Evolutionary conservation across 2,113 vertebrate genomes (phyloP).

Genomic region (Nycticebus coucang): DNA sequence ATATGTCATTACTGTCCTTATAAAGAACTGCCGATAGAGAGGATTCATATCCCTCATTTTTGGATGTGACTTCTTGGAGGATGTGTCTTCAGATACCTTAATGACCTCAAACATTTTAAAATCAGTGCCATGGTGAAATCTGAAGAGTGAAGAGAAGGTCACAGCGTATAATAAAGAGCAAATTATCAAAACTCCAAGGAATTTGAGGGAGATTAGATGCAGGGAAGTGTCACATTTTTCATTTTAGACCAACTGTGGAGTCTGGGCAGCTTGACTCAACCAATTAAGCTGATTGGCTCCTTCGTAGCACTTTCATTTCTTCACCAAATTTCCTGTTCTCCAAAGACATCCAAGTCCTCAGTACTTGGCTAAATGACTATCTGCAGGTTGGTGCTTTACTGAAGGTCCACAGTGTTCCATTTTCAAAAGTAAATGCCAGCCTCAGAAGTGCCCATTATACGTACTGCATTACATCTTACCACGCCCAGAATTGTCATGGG

Average conservation of each 20-base stretch:
- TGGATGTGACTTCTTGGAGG: background rate
- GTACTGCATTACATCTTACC: background rate
- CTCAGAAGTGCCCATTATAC: background rate
- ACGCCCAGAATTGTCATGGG: background rate
- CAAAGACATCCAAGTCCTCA: background rate
- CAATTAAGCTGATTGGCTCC: background rate
- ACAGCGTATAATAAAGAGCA: conserved; percentile 15
- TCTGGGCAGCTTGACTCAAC: conserved; percentile 5
- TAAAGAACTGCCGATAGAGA: background rate
- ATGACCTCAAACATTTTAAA: conserved; percentile 22
- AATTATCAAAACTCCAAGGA: background rate
- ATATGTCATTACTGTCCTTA: background rate
- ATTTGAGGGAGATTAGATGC: background rate
- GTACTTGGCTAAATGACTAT: background rate
- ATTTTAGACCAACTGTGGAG: background rate
- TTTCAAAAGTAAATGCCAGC: conserved; percentile 6
- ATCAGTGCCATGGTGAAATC: background rate
- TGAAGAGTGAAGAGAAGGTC: conserved; percentile 5
- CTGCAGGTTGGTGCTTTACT: background rate
- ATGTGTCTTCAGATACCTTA: background rate
- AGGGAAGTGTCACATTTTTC: background rate
- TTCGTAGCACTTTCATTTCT: conserved; percentile 31
- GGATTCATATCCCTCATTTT: conserved; percentile 29
- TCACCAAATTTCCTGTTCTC: conserved; percentile 2
- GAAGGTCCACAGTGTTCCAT: background rate